Evolutionary conservation across 2,888 invertebrate species (phyloP), one percentile per base, ranked within the genome.

Genomic region (Lampropteryx suffumata): DNA sequence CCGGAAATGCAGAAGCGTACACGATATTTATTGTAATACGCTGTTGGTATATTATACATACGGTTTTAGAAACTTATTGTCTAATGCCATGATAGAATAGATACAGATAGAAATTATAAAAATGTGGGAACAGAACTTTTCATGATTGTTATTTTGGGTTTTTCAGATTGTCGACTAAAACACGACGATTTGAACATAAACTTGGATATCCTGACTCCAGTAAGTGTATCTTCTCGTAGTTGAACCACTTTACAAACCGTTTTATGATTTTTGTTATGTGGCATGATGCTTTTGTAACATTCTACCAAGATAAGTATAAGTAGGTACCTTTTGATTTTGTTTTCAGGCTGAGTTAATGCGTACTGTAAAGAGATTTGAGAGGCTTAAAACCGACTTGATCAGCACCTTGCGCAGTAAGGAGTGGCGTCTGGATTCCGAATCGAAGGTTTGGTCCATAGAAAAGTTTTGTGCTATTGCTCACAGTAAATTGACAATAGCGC

Each of bases 131-230:
- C n/a, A n/a, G n/a, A n/a, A n/a, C n/a, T n/a, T n/a, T n/a, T 17
- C 4, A 4, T 17, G 4, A 17, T 17, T 17, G 17, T 17, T 29
- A 11, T 5, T 37, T 13, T 27, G 10, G 35, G 26, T 46, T 37
- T 86, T 82, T 28, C 78, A 91, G 91, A 91, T 71, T 91, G 91
- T 62, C 88, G 83, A 63, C 68, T 91, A 55, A 91, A 91, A 67
- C 91, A 91, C 21, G 90, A 91, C 30, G 91, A 90, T 62, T 76
- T 91, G 8, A 91, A 91, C 50, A 90, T 91, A 29, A 91, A 91
- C 61, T 70, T 91, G 70, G 90, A 91, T 59, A 76, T 90, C 45
- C 69, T 91, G 45, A 89, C 87, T 46, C 85, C 89, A 50, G 91
- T 90, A 76, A 82, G 82, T 40, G 29, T 0, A 8, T 21, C 21